These are phyloP conservation scores for Hemiscyllium ocellatum DNA, from an alignment of 2,113 vertebrate genomes.

Conservation along the genomic window DNA sequence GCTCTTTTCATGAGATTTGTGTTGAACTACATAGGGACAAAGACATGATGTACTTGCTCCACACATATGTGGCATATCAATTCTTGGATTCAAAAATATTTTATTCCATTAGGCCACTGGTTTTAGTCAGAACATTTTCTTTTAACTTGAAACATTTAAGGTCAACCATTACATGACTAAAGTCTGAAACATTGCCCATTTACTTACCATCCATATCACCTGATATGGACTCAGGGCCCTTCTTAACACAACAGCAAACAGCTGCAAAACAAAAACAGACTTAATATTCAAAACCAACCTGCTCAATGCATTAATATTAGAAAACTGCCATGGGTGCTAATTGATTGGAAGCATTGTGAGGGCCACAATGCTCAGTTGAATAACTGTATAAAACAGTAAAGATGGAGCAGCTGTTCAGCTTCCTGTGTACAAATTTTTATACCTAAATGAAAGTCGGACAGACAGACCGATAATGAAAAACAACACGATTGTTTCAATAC, in stretches of 20 bases:
- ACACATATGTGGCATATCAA: neutral
- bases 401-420: neutral
- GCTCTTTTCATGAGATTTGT: no score
- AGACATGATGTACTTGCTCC: neutral
- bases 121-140: neutral
- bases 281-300: constrained; percentile 23
- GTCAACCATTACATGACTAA: neutral
- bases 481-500: no score
- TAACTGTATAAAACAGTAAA: neutral
- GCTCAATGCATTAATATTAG: neutral
- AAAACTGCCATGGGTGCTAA: neutral
- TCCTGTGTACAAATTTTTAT: neutral
- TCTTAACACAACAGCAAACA: constrained; percentile 78
- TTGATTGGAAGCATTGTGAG: neutral
- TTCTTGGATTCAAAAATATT: neutral
- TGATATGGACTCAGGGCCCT: constrained; percentile 64
- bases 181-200: neutral
- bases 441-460: no score
- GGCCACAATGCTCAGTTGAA: neutral
- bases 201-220: constrained; percentile 76
- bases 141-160: neutral
- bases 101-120: neutral
- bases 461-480: neutral
- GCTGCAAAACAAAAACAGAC: constrained; percentile 56
- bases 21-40: no score